Base-by-base conservation (phyloP, 2,797 vertebrate genomes). In the Acanthurus tractus region DNA sequence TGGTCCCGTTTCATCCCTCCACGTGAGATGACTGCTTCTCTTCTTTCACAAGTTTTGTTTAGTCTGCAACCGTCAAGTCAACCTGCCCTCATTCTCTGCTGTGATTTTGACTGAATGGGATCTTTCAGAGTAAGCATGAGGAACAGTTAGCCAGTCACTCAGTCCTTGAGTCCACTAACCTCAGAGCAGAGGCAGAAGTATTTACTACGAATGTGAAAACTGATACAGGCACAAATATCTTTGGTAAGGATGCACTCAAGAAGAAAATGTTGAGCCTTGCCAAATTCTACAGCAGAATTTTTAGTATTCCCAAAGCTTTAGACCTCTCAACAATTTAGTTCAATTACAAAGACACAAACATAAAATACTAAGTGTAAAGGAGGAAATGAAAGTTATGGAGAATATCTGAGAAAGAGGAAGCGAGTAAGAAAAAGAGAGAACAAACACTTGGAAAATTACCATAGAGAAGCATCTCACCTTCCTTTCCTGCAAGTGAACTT, bases 31-130 rank as follows among this genome's bases (percentile, higher is more conserved):
- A 70, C 75, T 82, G 66, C 77, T 70, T 87, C 70, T 86, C 66
- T 76, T 81, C 76, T 81, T 80, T 61, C 64, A 63, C 65, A 63
- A 49, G 50, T 75, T 86, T 78, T 89, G 86, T 92, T 92, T 89
- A 90, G 83, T 91, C 88, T 88, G 75, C 45, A 76, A 69, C 69
- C 55, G 3, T 79, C 65, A 63, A 56, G 64, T 85, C 79, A 71
- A 81, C 80, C 62, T 85, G 64, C 70, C 64, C 66, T 76, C 46
- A n/a, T 64, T 82, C 52, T 70, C 62, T 1, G 44, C 74, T 50
- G 34, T 17, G 55, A 53, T 52, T 78, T 61, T 62, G 65, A 78
- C 78, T 92, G 83, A 92, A 92, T 84, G 69, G 64, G 64, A 88
- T 81, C 78, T 82, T 89, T 85, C 61, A 87, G 54, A 25, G n/a